These are phyloP conservation scores for Suncus etruscus DNA, from an alignment of 2,113 vertebrate genomes.

Conservation along the genomic window DNA sequence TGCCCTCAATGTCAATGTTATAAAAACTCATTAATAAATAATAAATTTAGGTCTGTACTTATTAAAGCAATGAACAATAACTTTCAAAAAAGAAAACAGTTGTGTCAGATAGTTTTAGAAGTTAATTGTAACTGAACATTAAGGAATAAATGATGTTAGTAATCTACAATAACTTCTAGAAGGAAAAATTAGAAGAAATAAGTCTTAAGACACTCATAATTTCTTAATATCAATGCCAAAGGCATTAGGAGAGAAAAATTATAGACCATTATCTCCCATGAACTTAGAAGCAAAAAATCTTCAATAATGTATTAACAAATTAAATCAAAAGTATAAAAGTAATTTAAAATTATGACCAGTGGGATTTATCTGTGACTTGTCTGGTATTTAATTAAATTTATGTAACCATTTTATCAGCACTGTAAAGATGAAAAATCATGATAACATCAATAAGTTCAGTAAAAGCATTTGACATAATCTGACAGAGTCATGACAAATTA, in stretches of 20 bases:
- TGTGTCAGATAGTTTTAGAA: background rate
- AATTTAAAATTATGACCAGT: background rate
- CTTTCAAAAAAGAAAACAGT: background rate
- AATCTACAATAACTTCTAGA: background rate
- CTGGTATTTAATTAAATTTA: slow-evolving; percentile 3
- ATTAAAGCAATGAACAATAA: background rate
- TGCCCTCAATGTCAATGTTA: background rate
- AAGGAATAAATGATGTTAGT: background rate
- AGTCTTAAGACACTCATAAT: background rate
- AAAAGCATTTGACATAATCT: no score
- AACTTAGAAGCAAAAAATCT: background rate
- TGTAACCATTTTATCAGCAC: background rate
- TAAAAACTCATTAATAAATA: background rate
- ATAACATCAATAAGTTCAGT: no score
- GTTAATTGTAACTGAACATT: background rate
- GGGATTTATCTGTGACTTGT: background rate
- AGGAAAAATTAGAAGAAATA: background rate
- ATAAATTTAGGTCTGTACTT: background rate
- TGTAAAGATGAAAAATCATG: background rate
- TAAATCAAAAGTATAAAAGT: background rate
- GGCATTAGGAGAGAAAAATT: background rate
- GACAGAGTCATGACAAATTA: no score
- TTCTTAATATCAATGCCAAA: background rate
- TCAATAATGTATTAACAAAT: background rate
- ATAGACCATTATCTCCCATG: background rate